Base-by-base conservation (phyloP, 2,888 invertebrate genomes). In the Pyrrhosoma nymphula region DNA sequence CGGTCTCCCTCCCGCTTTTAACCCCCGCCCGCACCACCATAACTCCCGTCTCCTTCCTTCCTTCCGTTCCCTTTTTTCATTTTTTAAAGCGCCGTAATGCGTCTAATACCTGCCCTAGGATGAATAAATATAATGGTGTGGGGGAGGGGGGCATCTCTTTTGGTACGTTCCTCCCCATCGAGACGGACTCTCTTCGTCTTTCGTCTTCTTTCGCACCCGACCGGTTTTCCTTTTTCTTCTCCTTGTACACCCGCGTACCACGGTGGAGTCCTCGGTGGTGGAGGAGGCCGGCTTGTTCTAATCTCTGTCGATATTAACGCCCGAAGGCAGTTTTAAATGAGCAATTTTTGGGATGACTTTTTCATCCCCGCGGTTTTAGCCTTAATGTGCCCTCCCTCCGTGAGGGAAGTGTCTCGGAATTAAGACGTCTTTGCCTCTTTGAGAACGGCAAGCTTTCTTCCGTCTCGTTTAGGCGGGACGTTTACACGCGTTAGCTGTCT, bases 91-190 rank as follows among this genome's bases (percentile, higher is more conserved):
- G 30, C 82, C 82, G 82, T 82, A 82, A 82, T 82, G 82, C 82
- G 82, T 82, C 35, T 82, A 82, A 82, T 82, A 82, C 82, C 82
- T 82, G 82, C 82, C 82, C 82, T 82, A 82, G 82, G 82, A 82
- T 82, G 82, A 82, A 82, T 82, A 82, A 82, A 82, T 82, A 82
- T 82, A 82, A 82, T 82, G 82, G 60, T 16, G 60, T 60, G 18
- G 60, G 60, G 60, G 60, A 60, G 16, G 60, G 16, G 82, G 82
- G 82, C 35, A 82, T 82, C 82, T 35, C 35, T 82, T 82, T 82
- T 35, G 10, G 69, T 60, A n/a, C 30, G 30, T 82, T 35, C n/a
- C 35, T n/a, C 35, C 35, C 82, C 2, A 6, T 18, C 30, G 16
- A 30, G 14, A 30, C 0, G 26, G 35, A 35, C 16, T 82, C 82